Percentiles rank a stretch among this genome's conserved stretches.
phyloP scores from a whole-genome alignment of 2,113 vertebrate species.

The Saguinus midas region DNA sequence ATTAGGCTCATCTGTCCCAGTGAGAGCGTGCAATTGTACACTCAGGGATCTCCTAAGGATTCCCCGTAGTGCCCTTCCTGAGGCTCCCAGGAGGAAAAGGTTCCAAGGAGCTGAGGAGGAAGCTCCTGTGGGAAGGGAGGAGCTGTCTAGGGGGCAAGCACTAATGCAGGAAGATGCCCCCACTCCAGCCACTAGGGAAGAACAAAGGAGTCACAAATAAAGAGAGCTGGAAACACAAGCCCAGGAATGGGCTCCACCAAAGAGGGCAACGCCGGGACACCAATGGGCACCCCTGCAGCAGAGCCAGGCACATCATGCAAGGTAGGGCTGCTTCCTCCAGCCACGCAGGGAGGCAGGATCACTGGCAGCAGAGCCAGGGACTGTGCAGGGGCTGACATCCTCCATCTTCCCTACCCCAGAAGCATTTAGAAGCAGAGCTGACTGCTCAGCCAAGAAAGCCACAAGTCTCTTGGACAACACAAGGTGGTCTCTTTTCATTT shows the following conservation, averaged over 20 bases:
- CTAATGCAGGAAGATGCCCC: neutral
- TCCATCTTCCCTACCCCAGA: neutral
- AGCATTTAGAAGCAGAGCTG: neutral
- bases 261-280: neutral
- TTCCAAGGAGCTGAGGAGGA: rapidly evolving
- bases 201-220: neutral
- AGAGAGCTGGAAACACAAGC: neutral
- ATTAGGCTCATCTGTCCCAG: neutral
- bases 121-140: neutral
- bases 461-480: rapidly evolving
- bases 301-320: rapidly evolving
- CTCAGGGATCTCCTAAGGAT: neutral
- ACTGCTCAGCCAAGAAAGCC: neutral
- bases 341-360: rapidly evolving
- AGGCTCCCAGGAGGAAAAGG: neutral
- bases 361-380: neutral
- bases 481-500: neutral
- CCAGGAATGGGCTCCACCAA: neutral
- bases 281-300: rapidly evolving
- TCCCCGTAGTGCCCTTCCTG: no score
- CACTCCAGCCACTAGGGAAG: neutral
- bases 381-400: neutral
- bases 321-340: neutral
- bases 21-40: neutral
- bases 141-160: no score